Evolutionary conservation across 1,140 invertebrate genomes (phyloP), one percentile per base, ranked within the genome.

Genomic region (Drosophila pallidifrons): DNA sequence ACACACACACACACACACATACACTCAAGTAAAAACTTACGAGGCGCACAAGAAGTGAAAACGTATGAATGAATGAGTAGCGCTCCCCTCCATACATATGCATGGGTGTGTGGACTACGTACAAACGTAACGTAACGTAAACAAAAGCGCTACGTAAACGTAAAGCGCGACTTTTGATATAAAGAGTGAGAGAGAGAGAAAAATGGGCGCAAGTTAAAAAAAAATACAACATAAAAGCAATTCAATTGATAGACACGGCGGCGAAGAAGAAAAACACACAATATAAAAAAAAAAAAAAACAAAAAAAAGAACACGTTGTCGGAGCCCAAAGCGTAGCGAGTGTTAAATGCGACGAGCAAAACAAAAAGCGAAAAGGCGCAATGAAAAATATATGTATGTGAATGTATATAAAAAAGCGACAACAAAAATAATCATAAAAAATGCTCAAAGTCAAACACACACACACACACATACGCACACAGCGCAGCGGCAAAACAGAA

Each of bases 351-450:
- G 64, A 55, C 61, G 81, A 89, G 74, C 85, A 88, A 81, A 88
- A 89, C 85, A 88, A 63, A 88, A 72, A 52, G 13, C 47, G 16
- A 59, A 67, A 88, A 51, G 32, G 43, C 38, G 65, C 65, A 68
- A 73, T 72, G 70, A 76, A 76, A 75, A 71, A 75, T 76, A 57
- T 72, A 69, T 75, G 65, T 76, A 25, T 25, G 20, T 25, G 20
- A 25, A 25, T 25, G 20, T 25, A 25, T 25, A 25, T 25, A 25
- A 72, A 76, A 76, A 68, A 78, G 55, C 51, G 87, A 82, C 73
- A 77, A 80, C 46, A 77, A 81, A 81, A 75, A 88, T 79, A 88
- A 88, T 86, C 82, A 86, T 86, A 86, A 86, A 88, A 87, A 87
- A 71, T 88, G 79, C 80, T 77, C 71, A 87, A 72, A 75, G 65